phyloP scores from a whole-genome alignment of 2,113 vertebrate genomes.

The Laterallus jamaicensis region DNA sequence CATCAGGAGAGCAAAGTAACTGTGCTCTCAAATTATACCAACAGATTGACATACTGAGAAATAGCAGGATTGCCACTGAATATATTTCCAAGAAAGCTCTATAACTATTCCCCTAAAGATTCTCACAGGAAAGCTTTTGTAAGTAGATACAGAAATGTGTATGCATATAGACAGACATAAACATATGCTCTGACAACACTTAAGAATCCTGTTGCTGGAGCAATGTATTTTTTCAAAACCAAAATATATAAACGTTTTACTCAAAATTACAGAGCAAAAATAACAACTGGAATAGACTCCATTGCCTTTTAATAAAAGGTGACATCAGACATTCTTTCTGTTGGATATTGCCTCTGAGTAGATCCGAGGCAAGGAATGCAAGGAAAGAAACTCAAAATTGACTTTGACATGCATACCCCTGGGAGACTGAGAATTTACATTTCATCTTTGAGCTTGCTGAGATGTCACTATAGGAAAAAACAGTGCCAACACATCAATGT shows the following conservation, averaged over 20 bases:
- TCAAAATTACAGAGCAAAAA: background rate
- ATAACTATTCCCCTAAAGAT: background rate
- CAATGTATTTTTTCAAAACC: background rate
- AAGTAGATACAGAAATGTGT: background rate
- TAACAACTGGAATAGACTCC: background rate
- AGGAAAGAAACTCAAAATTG: conserved; percentile 64
- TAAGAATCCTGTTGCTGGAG: background rate
- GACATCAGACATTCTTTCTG: conserved; percentile 3
- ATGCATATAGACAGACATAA: background rate
- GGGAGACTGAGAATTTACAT: conserved; percentile 34
- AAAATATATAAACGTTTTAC: background rate
- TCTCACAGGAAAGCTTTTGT: background rate
- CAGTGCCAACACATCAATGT: conserved; percentile 26
- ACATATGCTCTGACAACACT: background rate
- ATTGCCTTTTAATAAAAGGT: conserved; percentile 18
- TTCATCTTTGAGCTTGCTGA: conserved; percentile 41
- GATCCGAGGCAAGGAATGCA: conserved; percentile 1
- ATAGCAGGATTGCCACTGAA: background rate
- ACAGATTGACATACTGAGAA: background rate
- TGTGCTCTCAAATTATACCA: background rate
- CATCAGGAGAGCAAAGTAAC: background rate
- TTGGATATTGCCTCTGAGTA: conserved; percentile 28
- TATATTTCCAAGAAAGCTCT: background rate
- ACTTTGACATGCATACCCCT: conserved; percentile 48
- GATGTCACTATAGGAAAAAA: conserved; percentile 65